Percentiles rank a stretch among this genome's conserved stretches.
Evolutionary conservation across 2,113 vertebrate species (phyloP).

Genomic region (Tretioscincus oriximinensis): DNA sequence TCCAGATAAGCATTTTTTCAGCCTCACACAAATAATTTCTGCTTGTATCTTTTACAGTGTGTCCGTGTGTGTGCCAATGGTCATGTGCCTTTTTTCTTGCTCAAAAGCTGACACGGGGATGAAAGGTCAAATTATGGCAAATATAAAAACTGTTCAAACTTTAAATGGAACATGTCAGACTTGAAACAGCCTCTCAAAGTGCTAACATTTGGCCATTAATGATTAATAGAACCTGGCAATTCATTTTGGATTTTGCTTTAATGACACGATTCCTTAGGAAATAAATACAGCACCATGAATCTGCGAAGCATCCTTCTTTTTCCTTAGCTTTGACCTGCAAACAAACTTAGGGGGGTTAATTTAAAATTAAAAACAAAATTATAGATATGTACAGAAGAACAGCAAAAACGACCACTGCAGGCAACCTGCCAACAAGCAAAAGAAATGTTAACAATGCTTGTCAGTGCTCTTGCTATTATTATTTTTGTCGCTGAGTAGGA

Average conservation of each 20-base stretch:
- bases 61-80: not conserved
- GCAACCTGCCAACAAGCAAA: not conserved
- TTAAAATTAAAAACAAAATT: conserved; percentile 13
- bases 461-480: conserved; percentile 3
- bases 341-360: not conserved
- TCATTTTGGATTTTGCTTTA: conserved; percentile 74
- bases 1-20: not conserved
- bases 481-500: not conserved
- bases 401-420: accelerated
- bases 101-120: conserved; percentile 71
- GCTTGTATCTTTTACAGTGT: not conserved
- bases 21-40: not conserved
- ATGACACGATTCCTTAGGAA: conserved; percentile 73
- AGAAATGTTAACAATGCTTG: not conserved
- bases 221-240: conserved; percentile 77
- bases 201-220: conserved; percentile 76
- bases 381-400: not conserved
- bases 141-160: conserved; percentile 73
- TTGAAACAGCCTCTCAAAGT: conserved; percentile 73
- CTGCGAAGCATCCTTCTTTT: conserved; percentile 45
- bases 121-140: conserved; percentile 81
- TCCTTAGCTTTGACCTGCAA: conserved; percentile 39
- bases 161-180: conserved; percentile 74
- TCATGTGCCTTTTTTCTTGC: not conserved
- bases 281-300: conserved; percentile 65